These are phyloP conservation scores for Cromileptes altivelis DNA, from an alignment of 2,113 vertebrate genomes.

Conservation along the genomic window DNA sequence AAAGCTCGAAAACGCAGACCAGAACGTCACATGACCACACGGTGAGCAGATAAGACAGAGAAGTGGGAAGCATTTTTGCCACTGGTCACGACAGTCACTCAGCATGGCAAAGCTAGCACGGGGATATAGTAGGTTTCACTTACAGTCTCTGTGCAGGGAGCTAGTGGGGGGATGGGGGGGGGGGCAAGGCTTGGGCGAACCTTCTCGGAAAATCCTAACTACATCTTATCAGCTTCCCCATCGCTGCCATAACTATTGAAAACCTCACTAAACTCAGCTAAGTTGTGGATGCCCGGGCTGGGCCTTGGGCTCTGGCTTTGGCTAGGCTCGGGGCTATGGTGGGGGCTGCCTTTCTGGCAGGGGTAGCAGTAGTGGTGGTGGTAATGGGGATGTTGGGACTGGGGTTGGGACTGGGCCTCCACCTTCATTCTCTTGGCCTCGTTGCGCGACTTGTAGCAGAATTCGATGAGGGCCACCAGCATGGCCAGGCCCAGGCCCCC, in stretches of 20 bases:
- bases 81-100: slow-evolving; percentile 91
- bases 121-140: slow-evolving; percentile 87
- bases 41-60: slow-evolving; percentile 62
- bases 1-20: slow-evolving; percentile 61
- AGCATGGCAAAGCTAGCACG: slow-evolving; percentile 82
- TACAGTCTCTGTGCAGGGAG: slow-evolving; percentile 83
- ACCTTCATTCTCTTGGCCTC: slow-evolving; percentile 99
- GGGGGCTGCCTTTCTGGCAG: slow-evolving; percentile 76
- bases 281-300: slow-evolving; percentile 94
- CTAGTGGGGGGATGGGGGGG: slow-evolving; percentile 32
- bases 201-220: slow-evolving; percentile 81
- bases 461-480: slow-evolving; percentile 99
- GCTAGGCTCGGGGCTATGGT: slow-evolving; percentile 85
- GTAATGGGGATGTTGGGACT: slow-evolving; percentile 84
- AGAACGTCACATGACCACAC: slow-evolving; percentile 74
- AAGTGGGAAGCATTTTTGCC: slow-evolving; percentile 85
- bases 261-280: slow-evolving; percentile 98
- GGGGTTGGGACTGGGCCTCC: slow-evolving; percentile 88
- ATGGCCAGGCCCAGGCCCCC: slow-evolving; percentile 99
- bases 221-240: slow-evolving; percentile 93
- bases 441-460: slow-evolving; percentile 99
- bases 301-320: slow-evolving; percentile 84
- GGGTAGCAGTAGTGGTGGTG: slow-evolving; percentile 76
- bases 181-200: slow-evolving; percentile 31
- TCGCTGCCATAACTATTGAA: slow-evolving; percentile 96